Conservation (phyloP, 2,888 invertebrate species). For the Caenorhabditis zanzibari region DNA sequence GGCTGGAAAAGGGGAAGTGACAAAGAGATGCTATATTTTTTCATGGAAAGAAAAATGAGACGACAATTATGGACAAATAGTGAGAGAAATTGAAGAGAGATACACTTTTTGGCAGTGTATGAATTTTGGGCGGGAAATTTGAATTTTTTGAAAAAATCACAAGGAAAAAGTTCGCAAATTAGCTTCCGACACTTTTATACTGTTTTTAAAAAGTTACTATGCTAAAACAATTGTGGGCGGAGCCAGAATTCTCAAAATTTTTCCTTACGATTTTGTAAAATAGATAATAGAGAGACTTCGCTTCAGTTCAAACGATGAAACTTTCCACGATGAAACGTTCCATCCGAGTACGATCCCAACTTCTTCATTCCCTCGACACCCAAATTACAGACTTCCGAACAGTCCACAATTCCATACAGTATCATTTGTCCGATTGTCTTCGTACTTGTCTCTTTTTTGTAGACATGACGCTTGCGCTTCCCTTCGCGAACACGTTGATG, state of each 20-base stretch:
- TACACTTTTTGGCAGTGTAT: slow-evolving; percentile 33
- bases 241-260: too few relatives aligned
- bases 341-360: slow-evolving; percentile 60
- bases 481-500: slow-evolving; percentile 27
- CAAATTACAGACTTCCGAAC: slow-evolving; percentile 46
- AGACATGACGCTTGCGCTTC: slow-evolving; percentile 46
- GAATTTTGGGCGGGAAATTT: neutral
- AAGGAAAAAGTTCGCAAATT: too few relatives aligned
- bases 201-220: too few relatives aligned
- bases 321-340: slow-evolving; percentile 57
- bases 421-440: slow-evolving; percentile 42
- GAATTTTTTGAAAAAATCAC: slow-evolving; percentile 1
- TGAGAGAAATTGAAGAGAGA: neutral
- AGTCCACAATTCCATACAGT: slow-evolving; percentile 60
- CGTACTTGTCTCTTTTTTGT: slow-evolving; percentile 35
- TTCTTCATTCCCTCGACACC: neutral
- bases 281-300: neutral
- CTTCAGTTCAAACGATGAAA: slow-evolving; percentile 36
- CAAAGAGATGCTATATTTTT: neutral
- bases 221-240: too few relatives aligned
- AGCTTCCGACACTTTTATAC: too few relatives aligned
- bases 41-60: slow-evolving; percentile 10
- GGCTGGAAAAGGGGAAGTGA: neutral
- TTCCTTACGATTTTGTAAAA: too few relatives aligned
- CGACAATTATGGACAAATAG: slow-evolving; percentile 60